Percentiles rank a stretch among this genome's conserved stretches.
phyloP scores from a whole-genome alignment of 2,113 vertebrate genomes.

The Xenus cinereus region DNA sequence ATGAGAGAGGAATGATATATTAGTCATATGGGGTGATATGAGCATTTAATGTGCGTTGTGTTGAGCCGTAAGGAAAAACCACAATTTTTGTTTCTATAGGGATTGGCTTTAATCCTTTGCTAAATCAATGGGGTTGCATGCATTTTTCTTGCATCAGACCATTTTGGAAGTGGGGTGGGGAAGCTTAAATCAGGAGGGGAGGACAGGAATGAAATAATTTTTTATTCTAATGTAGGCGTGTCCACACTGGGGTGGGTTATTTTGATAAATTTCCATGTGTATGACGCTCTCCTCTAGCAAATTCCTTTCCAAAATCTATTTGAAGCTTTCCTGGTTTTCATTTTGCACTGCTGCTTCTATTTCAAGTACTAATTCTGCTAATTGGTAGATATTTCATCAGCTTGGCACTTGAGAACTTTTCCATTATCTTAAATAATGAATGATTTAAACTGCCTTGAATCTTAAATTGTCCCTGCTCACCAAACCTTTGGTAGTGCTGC shows the following conservation, averaged over 20 bases:
- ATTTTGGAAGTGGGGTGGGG: background rate
- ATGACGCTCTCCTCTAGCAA: background rate
- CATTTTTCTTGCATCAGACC: background rate
- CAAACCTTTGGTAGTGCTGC: conserved; percentile 18
- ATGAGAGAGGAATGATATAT: background rate
- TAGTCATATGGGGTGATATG: background rate
- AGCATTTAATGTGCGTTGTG: background rate
- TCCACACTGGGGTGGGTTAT: background rate
- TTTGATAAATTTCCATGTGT: background rate
- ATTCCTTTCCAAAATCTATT: conserved; percentile 10
- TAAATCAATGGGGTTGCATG: background rate
- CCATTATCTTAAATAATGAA: conserved; percentile 66
- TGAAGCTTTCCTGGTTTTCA: conserved; percentile 10
- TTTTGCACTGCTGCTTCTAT: conserved; percentile 31
- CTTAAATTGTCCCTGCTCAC: conserved; percentile 44
- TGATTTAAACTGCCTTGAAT: conserved; percentile 60
- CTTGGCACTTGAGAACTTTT: conserved; percentile 65
- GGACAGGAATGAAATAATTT: background rate
- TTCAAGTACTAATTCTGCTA: conserved; percentile 61
- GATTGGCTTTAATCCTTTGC: background rate
- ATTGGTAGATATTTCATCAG: conserved; percentile 65
- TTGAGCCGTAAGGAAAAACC: background rate
- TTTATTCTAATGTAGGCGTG: background rate
- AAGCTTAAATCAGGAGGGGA: background rate
- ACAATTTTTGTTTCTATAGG: background rate